Evolutionary conservation across 2,113 vertebrate genomes (phyloP), one percentile per base, ranked within the genome.

Genomic region (Ondatra zibethicus): DNA sequence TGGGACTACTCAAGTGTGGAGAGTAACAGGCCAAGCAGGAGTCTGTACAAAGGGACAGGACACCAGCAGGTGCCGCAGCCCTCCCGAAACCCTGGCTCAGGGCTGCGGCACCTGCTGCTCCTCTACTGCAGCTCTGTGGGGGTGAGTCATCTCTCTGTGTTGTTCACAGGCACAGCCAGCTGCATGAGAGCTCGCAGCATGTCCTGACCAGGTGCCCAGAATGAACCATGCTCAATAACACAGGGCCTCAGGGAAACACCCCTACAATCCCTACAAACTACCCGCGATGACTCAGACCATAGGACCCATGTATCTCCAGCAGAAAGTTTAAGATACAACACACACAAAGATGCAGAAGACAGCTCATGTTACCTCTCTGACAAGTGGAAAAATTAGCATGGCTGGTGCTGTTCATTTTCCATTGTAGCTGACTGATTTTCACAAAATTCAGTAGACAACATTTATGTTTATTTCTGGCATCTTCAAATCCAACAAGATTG

Each of bases 361-460:
- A 84, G 78, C 63, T 90, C 33, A 25, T 7, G 52, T 2, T 10
- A 61, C 27, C 55, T 75, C 31, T 84, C 39, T 78, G 75, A 93
- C 76, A 90, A 75, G 85, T 96, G 52, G 65, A 93, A 96, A 97
- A 97, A 63, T 36, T 27, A n/a, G 91, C 36, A 66, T 14, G 61
- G 73, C 76, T 80, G 96, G 65, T 89, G 76, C 61, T 96, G 92
- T 78, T 92, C 82, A 66, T 14, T 50, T 92, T 87, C 91, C 82
- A 81, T 23, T 50, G 66, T 36, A 76, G 7, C 36, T 92, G 80
- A 73, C 90, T 87, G 92, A 93, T 94, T 89, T 93, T 93, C 92
- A 92, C 87, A 87, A 72, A 88, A 73, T 77, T 82, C 68, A 86
- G 86, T 39, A 91, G 65, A 75, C 17, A 58, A 73, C 65, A 91